Evolutionary conservation across 1,140 invertebrate genomes (phyloP).

Genomic region (Samia ricini): DNA sequence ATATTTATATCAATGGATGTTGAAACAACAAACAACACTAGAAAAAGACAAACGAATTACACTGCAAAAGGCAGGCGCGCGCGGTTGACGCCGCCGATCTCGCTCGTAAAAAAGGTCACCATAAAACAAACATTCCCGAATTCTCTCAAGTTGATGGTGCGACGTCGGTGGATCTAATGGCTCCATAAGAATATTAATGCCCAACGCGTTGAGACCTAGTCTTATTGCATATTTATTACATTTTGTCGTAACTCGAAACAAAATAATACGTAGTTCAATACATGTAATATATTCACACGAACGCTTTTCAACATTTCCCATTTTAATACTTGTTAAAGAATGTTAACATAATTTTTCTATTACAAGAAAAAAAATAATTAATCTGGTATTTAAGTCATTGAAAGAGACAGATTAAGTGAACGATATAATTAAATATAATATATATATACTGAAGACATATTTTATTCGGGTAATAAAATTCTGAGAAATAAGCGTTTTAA

Average conservation of each 20-base stretch:
- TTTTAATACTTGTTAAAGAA: too few species aligned
- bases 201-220: background rate
- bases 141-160: background rate
- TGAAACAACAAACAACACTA: background rate
- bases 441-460: too few species aligned
- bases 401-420: too few species aligned
- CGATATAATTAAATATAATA: too few species aligned
- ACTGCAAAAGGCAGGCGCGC: conserved; percentile 5
- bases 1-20: background rate
- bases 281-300: background rate
- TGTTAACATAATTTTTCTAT: too few species aligned
- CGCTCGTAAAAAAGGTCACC: conserved; percentile 7
- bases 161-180: conserved; percentile 6
- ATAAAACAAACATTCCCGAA: conserved; percentile 9
- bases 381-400: too few species aligned
- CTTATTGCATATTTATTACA: conserved; percentile 1
- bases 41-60: conserved; percentile 1
- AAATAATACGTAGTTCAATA: background rate
- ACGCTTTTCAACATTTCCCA: background rate
- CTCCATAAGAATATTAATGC: conserved; percentile 3
- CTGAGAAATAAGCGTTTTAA: too few species aligned
- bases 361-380: too few species aligned
- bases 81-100: background rate
- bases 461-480: too few species aligned
- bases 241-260: background rate